phyloP scores from a whole-genome alignment of 2,797 vertebrate genomes.

The Peromyscus aztecus region DNA sequence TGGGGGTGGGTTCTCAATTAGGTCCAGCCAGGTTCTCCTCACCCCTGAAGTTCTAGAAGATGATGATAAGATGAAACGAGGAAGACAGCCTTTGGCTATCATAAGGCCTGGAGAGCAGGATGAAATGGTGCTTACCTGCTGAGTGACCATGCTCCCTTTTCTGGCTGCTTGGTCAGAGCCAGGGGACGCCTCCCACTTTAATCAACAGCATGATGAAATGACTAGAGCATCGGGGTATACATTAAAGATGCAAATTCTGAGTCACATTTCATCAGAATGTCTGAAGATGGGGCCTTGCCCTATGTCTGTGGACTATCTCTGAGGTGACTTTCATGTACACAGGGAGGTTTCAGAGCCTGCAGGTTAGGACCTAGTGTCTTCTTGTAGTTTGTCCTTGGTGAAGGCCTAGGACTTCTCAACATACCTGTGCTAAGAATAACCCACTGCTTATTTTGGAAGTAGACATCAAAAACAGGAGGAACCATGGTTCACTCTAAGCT shows the following conservation, averaged over 20 bases:
- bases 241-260: neutral
- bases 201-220: neutral
- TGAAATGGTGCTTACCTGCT: neutral
- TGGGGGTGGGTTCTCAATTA: neutral
- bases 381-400: neutral
- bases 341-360: neutral
- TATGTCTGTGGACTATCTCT: neutral
- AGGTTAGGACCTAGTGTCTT: neutral
- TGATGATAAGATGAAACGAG: neutral
- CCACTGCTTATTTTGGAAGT: neutral
- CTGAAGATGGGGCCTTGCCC: neutral
- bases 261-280: neutral
- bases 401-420: neutral
- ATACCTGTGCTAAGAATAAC: neutral
- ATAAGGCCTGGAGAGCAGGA: neutral
- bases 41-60: neutral
- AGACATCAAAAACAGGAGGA: neutral
- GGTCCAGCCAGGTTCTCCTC: neutral
- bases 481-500: neutral
- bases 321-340: neutral
- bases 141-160: neutral
- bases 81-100: neutral
- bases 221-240: neutral
- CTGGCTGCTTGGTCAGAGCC: no score
- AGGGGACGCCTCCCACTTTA: no score